Evolutionary conservation across 2,888 invertebrate species (phyloP).

Genomic region (Ernsta delagoae): DNA sequence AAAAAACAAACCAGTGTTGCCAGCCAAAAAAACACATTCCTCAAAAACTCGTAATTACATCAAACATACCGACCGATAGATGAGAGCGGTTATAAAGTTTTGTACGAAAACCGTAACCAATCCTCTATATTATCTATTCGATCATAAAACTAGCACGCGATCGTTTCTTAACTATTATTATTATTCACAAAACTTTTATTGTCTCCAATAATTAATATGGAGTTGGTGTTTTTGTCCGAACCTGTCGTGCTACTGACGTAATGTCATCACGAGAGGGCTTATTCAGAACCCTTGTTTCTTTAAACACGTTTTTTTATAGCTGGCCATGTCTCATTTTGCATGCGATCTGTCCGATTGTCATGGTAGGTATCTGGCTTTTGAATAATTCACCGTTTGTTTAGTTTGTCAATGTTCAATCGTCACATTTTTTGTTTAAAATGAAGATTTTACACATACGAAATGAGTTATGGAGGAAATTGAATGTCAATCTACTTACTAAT

Average conservation of each 20-base stretch:
- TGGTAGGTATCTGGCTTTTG: not conserved
- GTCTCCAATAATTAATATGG: conserved; percentile 48
- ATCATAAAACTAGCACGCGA: conserved; percentile 57
- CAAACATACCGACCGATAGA: conserved; percentile 16
- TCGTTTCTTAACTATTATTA: conserved; percentile 36
- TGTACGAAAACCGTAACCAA: conserved; percentile 51
- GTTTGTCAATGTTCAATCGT: not conserved
- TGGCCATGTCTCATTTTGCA: not conserved
- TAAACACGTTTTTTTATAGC: not conserved
- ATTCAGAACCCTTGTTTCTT: conserved; percentile 14
- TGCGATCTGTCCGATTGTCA: not conserved
- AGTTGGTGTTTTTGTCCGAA: conserved; percentile 21
- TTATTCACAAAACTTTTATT: conserved; percentile 51
- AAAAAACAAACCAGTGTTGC: not conserved
- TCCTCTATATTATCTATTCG: conserved; percentile 49
- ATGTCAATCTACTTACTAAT: too few relatives aligned
- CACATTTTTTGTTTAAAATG: not conserved
- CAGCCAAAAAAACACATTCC: conserved; percentile 10
- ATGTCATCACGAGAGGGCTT: conserved; percentile 15
- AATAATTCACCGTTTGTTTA: not conserved
- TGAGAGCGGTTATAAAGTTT: conserved; percentile 9
- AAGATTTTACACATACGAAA: too few relatives aligned
- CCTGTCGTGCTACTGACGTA: conserved; percentile 23
- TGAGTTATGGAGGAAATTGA: too few relatives aligned
- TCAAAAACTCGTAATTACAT: conserved; percentile 9